These are phyloP conservation scores for Crax fasciolata DNA, from an alignment of 2,797 vertebrate genomes.

Conservation along the genomic window DNA sequence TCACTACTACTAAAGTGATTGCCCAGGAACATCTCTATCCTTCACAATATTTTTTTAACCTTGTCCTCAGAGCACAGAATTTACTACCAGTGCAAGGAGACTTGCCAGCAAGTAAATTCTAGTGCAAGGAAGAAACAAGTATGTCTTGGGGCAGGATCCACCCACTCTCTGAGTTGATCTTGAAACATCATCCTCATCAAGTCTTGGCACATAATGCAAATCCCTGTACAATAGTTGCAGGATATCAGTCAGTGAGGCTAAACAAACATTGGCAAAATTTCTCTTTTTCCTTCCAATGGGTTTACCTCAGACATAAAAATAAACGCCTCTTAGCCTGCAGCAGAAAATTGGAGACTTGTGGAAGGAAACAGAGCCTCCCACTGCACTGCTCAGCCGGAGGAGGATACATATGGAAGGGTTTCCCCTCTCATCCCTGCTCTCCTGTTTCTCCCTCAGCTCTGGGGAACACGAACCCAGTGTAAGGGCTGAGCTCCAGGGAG, in stretches of 20 bases:
- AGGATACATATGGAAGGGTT: background rate
- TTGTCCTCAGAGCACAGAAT: background rate
- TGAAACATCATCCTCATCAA: conserved; percentile 31
- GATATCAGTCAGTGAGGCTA: conserved; percentile 52
- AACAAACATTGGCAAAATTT: conserved; percentile 52
- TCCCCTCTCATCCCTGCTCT: background rate
- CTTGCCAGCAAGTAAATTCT: conserved; percentile 1
- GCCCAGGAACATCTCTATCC: background rate
- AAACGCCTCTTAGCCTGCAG: background rate
- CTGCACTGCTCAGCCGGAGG: rapidly evolving
- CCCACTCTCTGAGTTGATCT: conserved; percentile 20
- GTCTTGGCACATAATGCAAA: conserved; percentile 20
- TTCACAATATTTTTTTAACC: background rate
- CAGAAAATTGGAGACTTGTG: background rate
- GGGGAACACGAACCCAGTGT: background rate
- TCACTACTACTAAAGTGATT: background rate
- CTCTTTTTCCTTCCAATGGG: background rate
- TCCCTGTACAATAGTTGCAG: conserved; percentile 37
- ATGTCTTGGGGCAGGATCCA: conserved; percentile 34
- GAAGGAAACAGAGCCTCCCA: background rate
- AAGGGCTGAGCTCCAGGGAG: background rate
- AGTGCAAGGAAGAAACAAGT: background rate
- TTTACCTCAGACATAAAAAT: conserved; percentile 16
- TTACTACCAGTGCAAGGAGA: background rate
- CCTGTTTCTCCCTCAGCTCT: background rate